phyloP scores from a whole-genome alignment of 2,888 invertebrate genomes.

The Amorpha juglandis region DNA sequence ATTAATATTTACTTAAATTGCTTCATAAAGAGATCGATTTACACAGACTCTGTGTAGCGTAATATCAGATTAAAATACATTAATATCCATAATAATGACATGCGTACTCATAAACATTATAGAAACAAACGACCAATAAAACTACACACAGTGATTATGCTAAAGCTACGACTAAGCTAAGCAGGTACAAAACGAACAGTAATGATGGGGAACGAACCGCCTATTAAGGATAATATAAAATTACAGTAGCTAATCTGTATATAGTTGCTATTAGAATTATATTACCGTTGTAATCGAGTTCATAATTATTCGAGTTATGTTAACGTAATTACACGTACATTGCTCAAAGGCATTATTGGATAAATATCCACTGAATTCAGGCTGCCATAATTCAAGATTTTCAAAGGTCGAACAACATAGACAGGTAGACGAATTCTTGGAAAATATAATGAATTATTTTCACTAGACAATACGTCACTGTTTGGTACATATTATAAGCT shows the following conservation, averaged over 20 bases:
- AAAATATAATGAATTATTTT: slow-evolving; percentile 34
- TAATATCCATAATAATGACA: neutral
- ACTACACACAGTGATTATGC: neutral
- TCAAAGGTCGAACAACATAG: slow-evolving; percentile 18
- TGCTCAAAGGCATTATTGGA: slow-evolving; percentile 7
- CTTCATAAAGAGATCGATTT: too few relatives aligned
- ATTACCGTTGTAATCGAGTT: neutral
- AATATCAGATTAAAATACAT: neutral
- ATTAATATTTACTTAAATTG: too few relatives aligned
- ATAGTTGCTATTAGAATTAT: neutral
- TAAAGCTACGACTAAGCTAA: neutral
- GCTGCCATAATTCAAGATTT: slow-evolving; percentile 22
- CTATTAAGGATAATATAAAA: neutral
- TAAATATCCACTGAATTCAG: slow-evolving; percentile 2
- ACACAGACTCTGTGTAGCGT: neutral
- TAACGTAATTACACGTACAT: neutral
- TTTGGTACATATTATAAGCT: slow-evolving; percentile 25
- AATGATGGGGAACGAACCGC: neutral
- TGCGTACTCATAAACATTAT: neutral
- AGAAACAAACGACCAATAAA: slow-evolving; percentile 14
- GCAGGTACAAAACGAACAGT: neutral
- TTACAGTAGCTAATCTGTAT: too few relatives aligned
- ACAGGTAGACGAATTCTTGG: slow-evolving; percentile 31
- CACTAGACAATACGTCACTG: slow-evolving; percentile 29
- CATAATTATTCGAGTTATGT: neutral